Conservation (phyloP, 2,113 vertebrate genomes). For the Spilogale gracilis region DNA sequence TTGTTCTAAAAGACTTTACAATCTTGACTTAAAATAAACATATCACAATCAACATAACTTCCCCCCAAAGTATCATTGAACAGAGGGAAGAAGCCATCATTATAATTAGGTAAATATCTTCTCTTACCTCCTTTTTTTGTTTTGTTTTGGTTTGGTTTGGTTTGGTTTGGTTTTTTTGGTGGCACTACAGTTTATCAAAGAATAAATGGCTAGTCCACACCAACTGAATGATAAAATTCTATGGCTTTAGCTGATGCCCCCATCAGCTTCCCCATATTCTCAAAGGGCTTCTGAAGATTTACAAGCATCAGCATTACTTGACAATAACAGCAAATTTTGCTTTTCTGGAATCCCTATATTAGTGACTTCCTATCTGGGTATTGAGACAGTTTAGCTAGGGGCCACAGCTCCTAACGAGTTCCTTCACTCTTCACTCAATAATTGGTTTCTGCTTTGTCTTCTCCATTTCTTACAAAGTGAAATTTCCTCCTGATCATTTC, state of each 20-base stretch:
- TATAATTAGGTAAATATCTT: slow-evolving; percentile 47
- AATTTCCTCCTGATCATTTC: not conserved
- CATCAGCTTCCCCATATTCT: not conserved
- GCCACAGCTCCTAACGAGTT: not conserved
- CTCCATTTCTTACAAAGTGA: not conserved
- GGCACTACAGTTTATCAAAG: not conserved
- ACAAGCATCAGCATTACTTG: not conserved
- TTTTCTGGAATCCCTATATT: not conserved
- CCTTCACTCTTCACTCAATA: not conserved
- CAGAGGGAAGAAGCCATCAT: slow-evolving; percentile 26
- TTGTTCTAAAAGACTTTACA: slow-evolving; percentile 47
- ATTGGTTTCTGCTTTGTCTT: not conserved
- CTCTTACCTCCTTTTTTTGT: slow-evolving; percentile 42
- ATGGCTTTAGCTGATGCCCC: not conserved
- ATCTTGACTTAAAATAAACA: not conserved
- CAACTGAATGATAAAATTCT: not conserved
- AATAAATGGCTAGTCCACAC: not conserved
- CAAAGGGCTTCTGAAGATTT: not conserved
- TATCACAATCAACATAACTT: slow-evolving; percentile 40
- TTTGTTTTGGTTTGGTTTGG: no score
- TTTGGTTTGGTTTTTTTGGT: not conserved
- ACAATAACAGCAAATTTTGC: not conserved
- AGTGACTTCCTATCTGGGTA: not conserved
- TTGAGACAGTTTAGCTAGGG: not conserved
- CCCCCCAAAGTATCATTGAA: not conserved